Base-by-base conservation (phyloP, 2,113 vertebrate species). In the Edolisoma coerulescens region DNA sequence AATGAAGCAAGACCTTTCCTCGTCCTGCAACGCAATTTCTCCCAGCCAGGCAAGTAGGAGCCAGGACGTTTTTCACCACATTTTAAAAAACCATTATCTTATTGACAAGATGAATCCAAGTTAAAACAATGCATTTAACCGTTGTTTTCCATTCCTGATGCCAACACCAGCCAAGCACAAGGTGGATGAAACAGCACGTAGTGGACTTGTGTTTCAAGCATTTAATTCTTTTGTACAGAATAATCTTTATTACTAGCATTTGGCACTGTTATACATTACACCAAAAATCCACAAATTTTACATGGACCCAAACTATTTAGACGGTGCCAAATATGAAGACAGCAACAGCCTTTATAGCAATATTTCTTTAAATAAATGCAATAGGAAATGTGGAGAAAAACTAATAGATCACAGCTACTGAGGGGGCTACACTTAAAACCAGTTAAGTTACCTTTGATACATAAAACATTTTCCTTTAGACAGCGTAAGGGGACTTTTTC, bases 191-290 rank as follows among this genome's bases (percentile, higher is more conserved):
- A 97, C 87, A 93, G 79, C 73, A 90, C 82, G 49, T 85, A 91
- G 90, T 80, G 85, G 84, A 93, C 81, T 84, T 97, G 89, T 95
- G 94, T 98, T 97, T 98, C 94, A 97, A 95, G 96, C 94, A 39
- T 97, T 98, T 97, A 98, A 98, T 98, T 97, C 53, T 96, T 98
- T 97, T 90, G 94, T 98, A 97, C 96, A 97, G 96, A 96, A 93
- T 97, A 90, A 93, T 95, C 86, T 98, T 98, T 98, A 98, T 98
- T 98, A 96, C 94, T 95, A 97, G 91, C 91, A 96, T 94, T 96
- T 97, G 97, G 97, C 98, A 98, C 97, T 97, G 84, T 95, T 91
- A 96, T 97, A 98, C 93, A 98, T 97, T 91, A 98, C 97, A 98
- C 95, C 94, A 95, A 97, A 96, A 97, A 95, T 95, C 93, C 97